phyloP scores from a whole-genome alignment of 2,888 invertebrate species.

The Agrotis clavis region DNA sequence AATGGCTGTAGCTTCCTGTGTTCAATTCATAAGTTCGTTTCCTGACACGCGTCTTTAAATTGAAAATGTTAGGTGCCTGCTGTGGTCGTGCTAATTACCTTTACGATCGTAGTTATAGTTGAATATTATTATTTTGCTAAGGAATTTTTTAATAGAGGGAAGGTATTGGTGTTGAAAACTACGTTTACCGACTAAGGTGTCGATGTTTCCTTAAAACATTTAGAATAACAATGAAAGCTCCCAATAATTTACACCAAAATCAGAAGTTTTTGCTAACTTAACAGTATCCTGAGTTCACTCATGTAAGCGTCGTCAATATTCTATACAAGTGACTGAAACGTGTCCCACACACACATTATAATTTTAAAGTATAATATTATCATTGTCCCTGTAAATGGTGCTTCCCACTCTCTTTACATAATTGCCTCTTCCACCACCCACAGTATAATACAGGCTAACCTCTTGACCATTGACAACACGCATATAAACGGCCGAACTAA shows the following conservation, averaged over 20 bases:
- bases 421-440: slow-evolving; percentile 43
- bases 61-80: slow-evolving; percentile 10
- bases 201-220: neutral
- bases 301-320: neutral
- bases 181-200: neutral
- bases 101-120: neutral
- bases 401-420: slow-evolving; percentile 49
- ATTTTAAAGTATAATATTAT: slow-evolving; percentile 39
- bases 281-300: neutral
- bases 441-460: slow-evolving; percentile 33
- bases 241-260: neutral
- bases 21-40: slow-evolving; percentile 32
- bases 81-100: slow-evolving; percentile 9
- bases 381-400: slow-evolving; percentile 36
- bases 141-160: neutral
- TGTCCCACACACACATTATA: neutral
- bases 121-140: neutral
- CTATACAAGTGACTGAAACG: neutral
- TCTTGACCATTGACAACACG: slow-evolving; percentile 36
- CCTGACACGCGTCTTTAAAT: slow-evolving; percentile 46
- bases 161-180: neutral
- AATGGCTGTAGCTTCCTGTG: slow-evolving; percentile 38
- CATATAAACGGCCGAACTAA: slow-evolving; percentile 33
- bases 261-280: neutral
- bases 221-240: neutral